Conservation (phyloP, 2,113 vertebrate genomes). For the Sinocyclocheilus rhinocerous region DNA sequence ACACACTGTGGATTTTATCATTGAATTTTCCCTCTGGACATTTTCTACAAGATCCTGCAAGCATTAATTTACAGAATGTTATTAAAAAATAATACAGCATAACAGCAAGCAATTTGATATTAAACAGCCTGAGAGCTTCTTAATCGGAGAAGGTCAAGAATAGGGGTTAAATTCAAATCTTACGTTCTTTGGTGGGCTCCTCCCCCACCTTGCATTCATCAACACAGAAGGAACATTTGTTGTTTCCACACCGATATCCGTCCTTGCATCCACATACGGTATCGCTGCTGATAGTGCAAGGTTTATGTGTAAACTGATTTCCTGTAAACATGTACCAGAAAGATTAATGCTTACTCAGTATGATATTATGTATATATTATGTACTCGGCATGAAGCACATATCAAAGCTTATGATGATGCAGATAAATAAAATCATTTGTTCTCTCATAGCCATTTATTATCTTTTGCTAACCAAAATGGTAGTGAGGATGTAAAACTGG, state of each 20-base stretch:
- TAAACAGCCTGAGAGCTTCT: not conserved
- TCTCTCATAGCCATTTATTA: not conserved
- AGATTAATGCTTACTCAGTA: not conserved
- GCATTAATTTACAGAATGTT: not conserved
- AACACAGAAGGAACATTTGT: constrained; percentile 60
- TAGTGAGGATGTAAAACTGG: not conserved
- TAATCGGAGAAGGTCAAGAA: not conserved
- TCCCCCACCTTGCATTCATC: constrained; percentile 63
- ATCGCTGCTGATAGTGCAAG: constrained; percentile 61
- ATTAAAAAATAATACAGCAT: not conserved
- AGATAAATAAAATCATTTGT: not conserved
- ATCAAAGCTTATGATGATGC: not conserved
- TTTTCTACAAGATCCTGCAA: constrained; percentile 66
- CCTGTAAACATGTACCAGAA: constrained; percentile 54
- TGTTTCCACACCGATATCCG: constrained; percentile 64
- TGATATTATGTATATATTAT: no score
- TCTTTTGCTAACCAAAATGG: not conserved
- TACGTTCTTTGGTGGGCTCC: constrained; percentile 63
- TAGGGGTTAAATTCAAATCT: constrained; percentile 18
- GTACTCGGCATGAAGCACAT: not conserved
- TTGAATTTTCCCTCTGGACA: constrained; percentile 74
- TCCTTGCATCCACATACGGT: constrained; percentile 68
- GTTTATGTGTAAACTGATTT: constrained; percentile 14
- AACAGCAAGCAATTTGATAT: not conserved
- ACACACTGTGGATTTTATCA: constrained; percentile 65